Evolutionary conservation across 2,113 vertebrate genomes (phyloP).

Genomic region (Sorex fumeus): DNA sequence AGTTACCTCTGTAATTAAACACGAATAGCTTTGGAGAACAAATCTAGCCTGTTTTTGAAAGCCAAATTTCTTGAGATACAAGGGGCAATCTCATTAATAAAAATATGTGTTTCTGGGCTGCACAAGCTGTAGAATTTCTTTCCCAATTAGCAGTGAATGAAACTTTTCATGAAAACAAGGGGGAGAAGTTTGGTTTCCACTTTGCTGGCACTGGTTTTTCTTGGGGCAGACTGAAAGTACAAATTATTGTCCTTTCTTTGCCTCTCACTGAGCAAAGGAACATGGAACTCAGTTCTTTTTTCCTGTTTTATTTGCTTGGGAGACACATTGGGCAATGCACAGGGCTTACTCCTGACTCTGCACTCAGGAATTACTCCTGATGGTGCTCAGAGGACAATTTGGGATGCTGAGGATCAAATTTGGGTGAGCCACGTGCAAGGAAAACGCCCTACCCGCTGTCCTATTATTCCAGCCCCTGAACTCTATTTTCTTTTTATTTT

Average conservation of each 20-base stretch:
- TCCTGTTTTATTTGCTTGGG: too few relatives aligned
- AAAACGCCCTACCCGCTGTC: too few relatives aligned
- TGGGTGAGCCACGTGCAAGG: too few relatives aligned
- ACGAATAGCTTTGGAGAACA: constrained; percentile 74
- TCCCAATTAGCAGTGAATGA: constrained; percentile 65
- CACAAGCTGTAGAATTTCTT: constrained; percentile 58
- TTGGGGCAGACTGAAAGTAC: not conserved
- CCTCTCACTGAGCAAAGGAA: not conserved
- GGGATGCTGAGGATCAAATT: too few relatives aligned
- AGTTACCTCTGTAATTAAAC: constrained; percentile 76
- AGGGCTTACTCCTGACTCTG: too few relatives aligned
- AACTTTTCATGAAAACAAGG: constrained; percentile 54
- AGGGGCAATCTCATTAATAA: constrained; percentile 70
- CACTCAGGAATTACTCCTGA: too few relatives aligned
- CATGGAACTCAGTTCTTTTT: not conserved
- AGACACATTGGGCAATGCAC: too few relatives aligned
- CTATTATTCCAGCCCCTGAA: too few relatives aligned
- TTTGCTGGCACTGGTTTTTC: constrained; percentile 51
- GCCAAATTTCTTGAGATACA: constrained; percentile 51
- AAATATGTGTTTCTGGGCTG: constrained; percentile 67
- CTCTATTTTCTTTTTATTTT: constrained; percentile 26
- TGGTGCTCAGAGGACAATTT: too few relatives aligned
- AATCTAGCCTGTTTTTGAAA: constrained; percentile 72
- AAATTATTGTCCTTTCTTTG: not conserved
- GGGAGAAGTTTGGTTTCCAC: constrained; percentile 32